Base-by-base conservation (phyloP, 2,888 invertebrate species). In the Eubasilissa splendida region DNA sequence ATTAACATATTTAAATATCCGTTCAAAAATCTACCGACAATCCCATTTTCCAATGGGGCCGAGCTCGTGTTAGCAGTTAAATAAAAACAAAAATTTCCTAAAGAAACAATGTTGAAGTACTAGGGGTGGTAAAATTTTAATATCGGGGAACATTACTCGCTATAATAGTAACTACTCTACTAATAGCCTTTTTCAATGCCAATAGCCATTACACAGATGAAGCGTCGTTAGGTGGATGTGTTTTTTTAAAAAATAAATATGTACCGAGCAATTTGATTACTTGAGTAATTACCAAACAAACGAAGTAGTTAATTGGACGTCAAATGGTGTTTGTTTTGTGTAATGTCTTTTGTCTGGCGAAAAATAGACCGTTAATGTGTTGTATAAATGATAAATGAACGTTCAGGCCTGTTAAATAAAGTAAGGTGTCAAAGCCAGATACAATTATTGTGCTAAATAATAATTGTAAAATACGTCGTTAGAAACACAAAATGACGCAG, bases 211-310 rank as follows among this genome's bases (percentile, higher is more conserved):
- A 11, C 12, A 63, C 12, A 22, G 4, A 22, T 31, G 31, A 63
- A 4, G 31, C 22, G 31, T 31, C 33, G 11, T 63, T 63, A 31
- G 31, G 22, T 10, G 31, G 33, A 63, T 14, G 59, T 42, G 42
- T 59, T 63, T 31, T 31, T 12, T 5, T 22, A 14, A 0, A 3
- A 63, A 63, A 5, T 33, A 63, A 9, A 63, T 63, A 63, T 31
- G 1, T 31, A 33, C 31, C 2, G 33, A 63, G 11, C 31, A 11
- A 11, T 50, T 50, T 66, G 9, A 50, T 66, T 66, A 66, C n/a
- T 50, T 66, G 42, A 66, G 66, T 50, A 66, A 66, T 66, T 66
- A 66, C 66, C 12, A 50, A 50, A 50, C 66, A 66, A 66, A 66
- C 66, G 58, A 58, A 66, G 42, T 10, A 66, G 42, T 58, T 66